Evolutionary conservation across 2,797 vertebrate species (phyloP), one percentile per base, ranked within the genome.

Genomic region (Phoebastria nigripes): DNA sequence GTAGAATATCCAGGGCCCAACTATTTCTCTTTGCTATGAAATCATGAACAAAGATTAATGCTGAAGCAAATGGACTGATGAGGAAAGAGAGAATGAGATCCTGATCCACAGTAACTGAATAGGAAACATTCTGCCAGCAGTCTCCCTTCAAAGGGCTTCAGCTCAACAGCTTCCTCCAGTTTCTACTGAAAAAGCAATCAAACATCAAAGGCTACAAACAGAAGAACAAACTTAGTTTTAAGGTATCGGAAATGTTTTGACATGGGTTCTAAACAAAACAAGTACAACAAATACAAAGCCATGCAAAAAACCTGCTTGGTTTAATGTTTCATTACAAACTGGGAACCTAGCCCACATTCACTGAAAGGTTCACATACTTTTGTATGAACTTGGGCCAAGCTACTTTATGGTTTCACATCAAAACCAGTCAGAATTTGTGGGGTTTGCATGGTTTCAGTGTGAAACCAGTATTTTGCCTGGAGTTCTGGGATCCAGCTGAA

Each of bases 381-480:
- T 82, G 25, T 77, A 58, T 28, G 70, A 92, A 87, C 55, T 66
- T 61, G 15, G 17, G 63, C 87, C 83, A 94, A 94, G 18, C n/a
- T 66, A 56, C 58, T 59, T 63, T 66, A 55, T 19, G 52, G 55
- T 87, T 96, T 94, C 76, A 89, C 71, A 94, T 89, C 84, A 93
- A 94, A 94, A 80, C 15, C 25, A 52, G 47, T 31, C 39, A 80
- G 47, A 93, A 85, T 67, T 41, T 80, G 66, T 87, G 71, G 70
- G 81, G 8, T 89, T 95, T 94, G 37, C 63, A 67, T 46, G 51
- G 67, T 15, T 94, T 66, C 59, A 78, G 21, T 31, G 56, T 67
- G 91, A 96, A 96, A 92, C 35, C 25, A 85, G 8, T 81, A 58
- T 95, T 92, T 85, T 59, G 8, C n/a, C 87, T 73, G 33, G 67